Base-by-base conservation (phyloP, 1,140 invertebrate species). In the Euura saliciscinereae region DNA sequence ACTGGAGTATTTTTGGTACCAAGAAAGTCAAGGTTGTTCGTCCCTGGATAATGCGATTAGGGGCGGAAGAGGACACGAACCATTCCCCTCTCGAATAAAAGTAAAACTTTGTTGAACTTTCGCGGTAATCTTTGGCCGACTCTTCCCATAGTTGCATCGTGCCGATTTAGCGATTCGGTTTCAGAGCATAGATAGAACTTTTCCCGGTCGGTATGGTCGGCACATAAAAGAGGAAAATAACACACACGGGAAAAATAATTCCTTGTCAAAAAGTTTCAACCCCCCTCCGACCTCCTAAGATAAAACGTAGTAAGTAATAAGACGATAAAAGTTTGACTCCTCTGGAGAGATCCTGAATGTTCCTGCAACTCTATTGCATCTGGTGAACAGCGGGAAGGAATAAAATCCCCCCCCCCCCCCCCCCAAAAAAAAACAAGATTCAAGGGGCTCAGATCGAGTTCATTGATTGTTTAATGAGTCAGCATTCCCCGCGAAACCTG, bases 191-290 rank as follows among this genome's bases (percentile, higher is more conserved):
- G 28, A 28, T 28, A 6, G 13, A 59, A 59, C 51, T 59, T 59
- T 59, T 59, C 5, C 13, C 5, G 51, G 3, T 8, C 3, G 6
- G 3, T 8, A n/a, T 8, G 51, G 3, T 28, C 2, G 6, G 51
- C 10, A n/a, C 8, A 59, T 11, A n/a, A n/a, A 59, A 59, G 51
- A 28, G 8, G 51, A 59, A 6, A 6, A 1, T 11, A 28, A n/a
- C 51, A 59, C 51, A 59, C 51, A 59, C 51, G 13, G 51, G 8
- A 59, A 59, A 59, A 59, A 59, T 59, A 59, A 59, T 59, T n/a
- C 51, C 6, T 4, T 5, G 51, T 3, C 6, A 8, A 6, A 59
- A 59, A 8, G 10, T 59, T 59, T 59, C 28, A 28, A 1, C 51
- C 5, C 51, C 0, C 10, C 13, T 28, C 28, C 28, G 28, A 28